Base-by-base conservation (phyloP, 2,797 vertebrate genomes). In the Liasis olivaceus region DNA sequence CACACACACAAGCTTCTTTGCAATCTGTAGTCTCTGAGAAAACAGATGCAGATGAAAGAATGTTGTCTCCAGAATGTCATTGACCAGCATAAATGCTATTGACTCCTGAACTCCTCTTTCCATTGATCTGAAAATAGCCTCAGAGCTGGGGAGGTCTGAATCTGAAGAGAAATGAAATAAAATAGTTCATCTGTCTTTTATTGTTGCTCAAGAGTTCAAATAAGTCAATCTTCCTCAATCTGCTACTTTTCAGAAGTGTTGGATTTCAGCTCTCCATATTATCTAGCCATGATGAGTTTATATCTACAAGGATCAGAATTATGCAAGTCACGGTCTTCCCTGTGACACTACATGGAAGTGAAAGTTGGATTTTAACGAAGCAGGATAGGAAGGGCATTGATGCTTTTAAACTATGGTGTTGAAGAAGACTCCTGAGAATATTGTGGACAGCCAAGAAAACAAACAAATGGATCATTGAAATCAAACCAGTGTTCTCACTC, bases 61-160 rank as follows among this genome's bases (percentile, higher is more conserved):
- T 64, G 81, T 88, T 0, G 4, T 84, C 93, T 91, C 77, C 89
- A 17, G 92, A 92, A 92, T 91, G 92, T 89, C 91, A 89, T 58
- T 95, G 96, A 93, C 24, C 92, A 92, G 89, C 14, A 4, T 60
- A 90, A 87, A 93, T 96, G 90, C 89, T 94, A 56, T 85, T 59
- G 88, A 93, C 94, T 95, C 91, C 63, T 93, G 94, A 88, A 89
- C 89, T 1, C 62, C 59, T 91, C 91, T 31, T 93, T 0, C 64
- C 85, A 91, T 47, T 96, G 95, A 96, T 96, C 95, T 94, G 77
- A 89, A 96, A 95, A 95, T 84, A 59, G 66, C 59, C 22, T 9
- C 36, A 91, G 92, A 94, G 85, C 89, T 89, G 94, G 77, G 85
- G 81, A 24, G 56, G 66, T 58, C 28, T 0, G 7, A 91, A 90